phyloP scores from a whole-genome alignment of 2,113 vertebrate species.

The Orycteropus afer region DNA sequence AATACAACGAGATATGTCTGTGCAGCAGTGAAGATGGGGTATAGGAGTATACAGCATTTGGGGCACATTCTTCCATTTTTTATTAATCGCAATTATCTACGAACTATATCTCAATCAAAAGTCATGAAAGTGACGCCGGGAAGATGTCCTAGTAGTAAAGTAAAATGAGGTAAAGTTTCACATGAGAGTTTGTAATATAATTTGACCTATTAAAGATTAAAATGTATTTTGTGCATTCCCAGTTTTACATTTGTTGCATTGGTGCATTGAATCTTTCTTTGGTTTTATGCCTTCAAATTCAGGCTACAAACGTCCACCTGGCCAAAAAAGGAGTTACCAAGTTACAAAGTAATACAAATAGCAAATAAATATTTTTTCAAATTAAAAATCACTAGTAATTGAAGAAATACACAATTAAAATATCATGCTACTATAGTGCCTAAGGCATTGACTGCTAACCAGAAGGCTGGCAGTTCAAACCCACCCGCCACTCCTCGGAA shows the following conservation, averaged over 20 bases:
- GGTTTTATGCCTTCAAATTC: slow-evolving; percentile 3
- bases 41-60: not conserved
- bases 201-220: slow-evolving; percentile 12
- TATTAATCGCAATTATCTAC: not conserved
- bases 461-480: no score
- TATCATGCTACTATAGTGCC: slow-evolving; percentile 7
- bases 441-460: no score
- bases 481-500: no score
- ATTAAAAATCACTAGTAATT: not conserved
- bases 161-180: slow-evolving; percentile 18
- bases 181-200: not conserved
- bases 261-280: not conserved
- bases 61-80: slow-evolving; percentile 5
- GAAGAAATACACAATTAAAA: slow-evolving; percentile 31
- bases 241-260: not conserved
- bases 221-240: slow-evolving; percentile 33
- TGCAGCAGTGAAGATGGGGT: not conserved
- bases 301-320: not conserved
- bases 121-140: slow-evolving; percentile 47
- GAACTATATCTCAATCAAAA: not conserved
- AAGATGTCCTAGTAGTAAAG: not conserved
- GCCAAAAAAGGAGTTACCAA: not conserved
- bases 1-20: no score
- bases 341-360: slow-evolving; percentile 17
- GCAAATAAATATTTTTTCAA: slow-evolving; percentile 9